Evolutionary conservation across 2,113 vertebrate genomes (phyloP).

Genomic region (Tor tambroides): DNA sequence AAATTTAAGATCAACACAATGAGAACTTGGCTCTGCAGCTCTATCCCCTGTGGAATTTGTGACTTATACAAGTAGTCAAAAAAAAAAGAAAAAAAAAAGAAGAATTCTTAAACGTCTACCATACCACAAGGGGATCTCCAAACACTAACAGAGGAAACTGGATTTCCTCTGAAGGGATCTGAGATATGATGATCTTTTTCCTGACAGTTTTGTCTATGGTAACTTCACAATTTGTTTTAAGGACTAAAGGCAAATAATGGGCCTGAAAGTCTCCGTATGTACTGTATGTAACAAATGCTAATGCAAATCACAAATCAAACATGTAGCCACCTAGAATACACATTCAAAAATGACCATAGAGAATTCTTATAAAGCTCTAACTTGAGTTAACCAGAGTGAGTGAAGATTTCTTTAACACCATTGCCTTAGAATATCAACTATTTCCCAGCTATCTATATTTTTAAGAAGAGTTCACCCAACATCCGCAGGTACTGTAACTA

Average conservation of each 20-base stretch:
- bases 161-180: constrained; percentile 14
- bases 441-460: too few species aligned
- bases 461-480: too few species aligned
- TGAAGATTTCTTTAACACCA: too few species aligned
- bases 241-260: too few species aligned
- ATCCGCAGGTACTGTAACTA: too few species aligned
- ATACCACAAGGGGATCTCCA: constrained; percentile 20
- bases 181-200: constrained; percentile 23
- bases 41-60: constrained; percentile 33
- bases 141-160: constrained; percentile 41
- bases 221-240: neutral
- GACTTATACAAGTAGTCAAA: constrained; percentile 29
- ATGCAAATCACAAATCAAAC: too few species aligned
- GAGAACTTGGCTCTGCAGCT: constrained; percentile 44
- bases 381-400: too few species aligned
- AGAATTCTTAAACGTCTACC: constrained; percentile 36
- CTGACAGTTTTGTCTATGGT: constrained; percentile 8
- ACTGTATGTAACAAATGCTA: too few species aligned
- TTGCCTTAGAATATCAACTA: too few species aligned
- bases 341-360: too few species aligned
- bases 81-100: neutral
- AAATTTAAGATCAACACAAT: constrained; percentile 51
- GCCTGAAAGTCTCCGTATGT: neutral
- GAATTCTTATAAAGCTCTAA: too few species aligned
- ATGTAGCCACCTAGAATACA: too few species aligned